phyloP scores from a whole-genome alignment of 2,797 vertebrate genomes.

The Melopsittacus undulatus region DNA sequence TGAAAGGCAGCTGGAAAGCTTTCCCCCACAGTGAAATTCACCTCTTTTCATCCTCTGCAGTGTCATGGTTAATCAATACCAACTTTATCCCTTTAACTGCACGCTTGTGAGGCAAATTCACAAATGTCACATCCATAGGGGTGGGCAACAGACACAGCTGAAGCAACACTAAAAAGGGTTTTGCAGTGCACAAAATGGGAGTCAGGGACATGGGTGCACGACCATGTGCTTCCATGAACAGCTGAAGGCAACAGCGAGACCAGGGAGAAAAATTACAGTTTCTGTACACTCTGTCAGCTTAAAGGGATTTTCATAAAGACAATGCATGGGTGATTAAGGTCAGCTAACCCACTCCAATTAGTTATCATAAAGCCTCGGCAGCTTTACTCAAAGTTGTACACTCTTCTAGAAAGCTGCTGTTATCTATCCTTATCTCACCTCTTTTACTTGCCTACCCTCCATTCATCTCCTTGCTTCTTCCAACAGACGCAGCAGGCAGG shows the following conservation, averaged over 20 bases:
- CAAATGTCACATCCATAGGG: neutral
- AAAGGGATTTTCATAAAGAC: conserved; percentile 28
- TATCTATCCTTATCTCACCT: neutral
- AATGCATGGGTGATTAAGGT: conserved; percentile 15
- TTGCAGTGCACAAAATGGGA: neutral
- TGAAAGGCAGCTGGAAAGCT: neutral
- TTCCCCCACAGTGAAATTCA: neutral
- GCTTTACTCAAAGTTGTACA: neutral
- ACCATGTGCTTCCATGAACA: neutral
- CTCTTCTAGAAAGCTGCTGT: neutral
- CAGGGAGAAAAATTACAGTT: neutral
- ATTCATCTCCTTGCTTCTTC: neutral
- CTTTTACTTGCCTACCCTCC: neutral
- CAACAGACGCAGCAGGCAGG: neutral
- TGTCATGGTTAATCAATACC: neutral
- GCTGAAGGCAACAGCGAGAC: neutral
- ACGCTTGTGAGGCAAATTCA: neutral
- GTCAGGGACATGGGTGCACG: fast-evolving
- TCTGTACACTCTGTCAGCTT: neutral
- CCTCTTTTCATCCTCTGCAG: neutral
- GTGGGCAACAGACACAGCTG: neutral
- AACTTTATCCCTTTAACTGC: neutral
- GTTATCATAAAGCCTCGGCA: neutral
- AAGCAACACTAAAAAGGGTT: neutral
- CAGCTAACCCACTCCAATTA: neutral